Base-by-base conservation (phyloP, 1,140 invertebrate genomes). In the Pseudobourletiella spinata region DNA sequence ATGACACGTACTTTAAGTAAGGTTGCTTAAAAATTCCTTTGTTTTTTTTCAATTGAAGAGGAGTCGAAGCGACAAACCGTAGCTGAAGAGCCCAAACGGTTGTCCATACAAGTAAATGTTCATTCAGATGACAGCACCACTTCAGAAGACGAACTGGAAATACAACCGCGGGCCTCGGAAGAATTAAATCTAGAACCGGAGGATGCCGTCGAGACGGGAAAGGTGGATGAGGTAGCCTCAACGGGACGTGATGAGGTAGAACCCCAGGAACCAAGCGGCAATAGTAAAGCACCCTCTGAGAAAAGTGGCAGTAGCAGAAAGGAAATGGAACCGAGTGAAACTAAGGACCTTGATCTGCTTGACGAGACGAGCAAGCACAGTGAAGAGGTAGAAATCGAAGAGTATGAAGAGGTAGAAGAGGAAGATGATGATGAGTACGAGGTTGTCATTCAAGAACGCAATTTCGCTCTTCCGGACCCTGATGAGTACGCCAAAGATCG, bases 81-180 rank as follows among this genome's bases (percentile, higher is more conserved):
- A 15, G 6, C 6, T 18, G 44, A 48, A 48, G 44, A 48, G 22
- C 44, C 44, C 6, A 48, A 48, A n/a, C 22, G 57, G 15, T 30
- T 59, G 16, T 50, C 44, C n/a, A 59, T 59, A 22, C 57, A 44
- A 18, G 11, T 48, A 48, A 48, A 48, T 11, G 43, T 59, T 1
- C 43, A 59, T 14, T 59, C 57, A 0, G 46, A 43, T 2, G 43
- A 48, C 20, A 28, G 26, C 2, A 50, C 57, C 0, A 24, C 54
- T 6, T 59, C 57, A 3, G 57, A 59, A 8, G 57, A 59, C 25
- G 57, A 59, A 8, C 44, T 48, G 16, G 57, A 59, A 59, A 59
- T 59, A 11, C 44, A 48, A 48, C 44, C 44, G 4, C 14, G 44
- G 22, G 14, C 44, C 11, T 18, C 6, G 6, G 44, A 48, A 48